Conservation (phyloP, 2,113 vertebrate species). For the Lepus timidus region DNA sequence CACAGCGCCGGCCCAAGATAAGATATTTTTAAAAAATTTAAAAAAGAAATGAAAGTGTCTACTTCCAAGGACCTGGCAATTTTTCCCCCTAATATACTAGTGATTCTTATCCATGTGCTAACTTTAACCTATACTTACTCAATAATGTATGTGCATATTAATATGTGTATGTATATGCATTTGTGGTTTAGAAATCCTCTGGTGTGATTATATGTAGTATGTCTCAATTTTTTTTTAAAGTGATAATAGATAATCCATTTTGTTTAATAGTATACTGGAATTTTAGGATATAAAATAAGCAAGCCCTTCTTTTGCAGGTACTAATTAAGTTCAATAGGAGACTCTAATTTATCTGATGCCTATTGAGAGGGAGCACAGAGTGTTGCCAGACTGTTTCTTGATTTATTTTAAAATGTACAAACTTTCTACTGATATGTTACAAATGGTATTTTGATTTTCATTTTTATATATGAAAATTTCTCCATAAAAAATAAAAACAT, state of each 20-base stretch:
- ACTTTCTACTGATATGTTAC: background rate
- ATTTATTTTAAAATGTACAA: background rate
- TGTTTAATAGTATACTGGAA: background rate
- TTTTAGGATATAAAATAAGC: background rate
- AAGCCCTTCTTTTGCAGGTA: background rate
- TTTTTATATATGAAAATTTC: background rate
- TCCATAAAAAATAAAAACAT: background rate
- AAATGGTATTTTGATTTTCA: background rate
- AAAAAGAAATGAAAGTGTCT: too few species aligned
- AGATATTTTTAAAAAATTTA: too few species aligned
- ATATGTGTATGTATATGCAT: fast-evolving
- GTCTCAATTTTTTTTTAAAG: background rate
- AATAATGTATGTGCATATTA: too few species aligned
- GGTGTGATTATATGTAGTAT: background rate
- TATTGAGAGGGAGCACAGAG: background rate
- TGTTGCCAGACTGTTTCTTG: background rate
- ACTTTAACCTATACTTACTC: background rate
- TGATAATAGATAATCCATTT: background rate
- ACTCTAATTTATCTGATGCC: background rate
- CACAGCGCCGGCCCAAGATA: too few species aligned
- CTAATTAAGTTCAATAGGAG: background rate
- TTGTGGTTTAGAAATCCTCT: background rate
- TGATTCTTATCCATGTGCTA: background rate
- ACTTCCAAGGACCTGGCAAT: too few species aligned
- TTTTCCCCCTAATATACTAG: too few species aligned